Conservation (phyloP, 2,888 invertebrate genomes). For the Ashinkailepas kermadecensis region DNA sequence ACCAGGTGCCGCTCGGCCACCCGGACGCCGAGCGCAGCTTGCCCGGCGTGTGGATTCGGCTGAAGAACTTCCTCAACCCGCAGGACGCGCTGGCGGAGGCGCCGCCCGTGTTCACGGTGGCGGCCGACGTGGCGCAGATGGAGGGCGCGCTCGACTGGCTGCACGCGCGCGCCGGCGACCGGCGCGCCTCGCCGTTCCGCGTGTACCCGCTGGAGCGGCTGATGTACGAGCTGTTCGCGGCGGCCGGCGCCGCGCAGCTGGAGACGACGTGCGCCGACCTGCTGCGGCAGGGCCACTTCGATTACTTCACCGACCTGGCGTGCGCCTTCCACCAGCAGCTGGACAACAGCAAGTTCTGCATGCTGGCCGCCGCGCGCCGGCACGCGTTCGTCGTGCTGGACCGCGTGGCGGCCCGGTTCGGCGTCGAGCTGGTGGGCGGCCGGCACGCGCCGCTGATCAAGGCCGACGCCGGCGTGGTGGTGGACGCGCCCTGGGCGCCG, state of each 20-base stretch:
- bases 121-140: neutral
- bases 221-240: slow-evolving; percentile 6
- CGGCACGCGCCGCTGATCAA: neutral
- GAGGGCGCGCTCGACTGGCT: slow-evolving; percentile 10
- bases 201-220: slow-evolving; percentile 16
- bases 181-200: neutral
- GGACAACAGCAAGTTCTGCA: slow-evolving; percentile 1
- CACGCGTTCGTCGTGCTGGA: slow-evolving; percentile 10
- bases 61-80: slow-evolving; percentile 11
- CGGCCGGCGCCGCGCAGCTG: slow-evolving; percentile 17
- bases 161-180: neutral
- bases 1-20: neutral
- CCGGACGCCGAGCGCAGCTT: neutral
- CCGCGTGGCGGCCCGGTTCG: neutral
- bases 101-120: slow-evolving; percentile 5
- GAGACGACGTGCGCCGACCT: neutral
- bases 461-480: neutral
- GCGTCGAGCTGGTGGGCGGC: neutral
- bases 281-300: neutral
- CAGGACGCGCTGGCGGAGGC: neutral
- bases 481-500: neutral
- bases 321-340: neutral
- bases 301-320: slow-evolving; percentile 16
- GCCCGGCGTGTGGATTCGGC: slow-evolving; percentile 15
- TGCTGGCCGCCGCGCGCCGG: neutral